Evolutionary conservation across 2,797 vertebrate species (phyloP), one percentile per base, ranked within the genome.

Genomic region (Luscinia luscinia): DNA sequence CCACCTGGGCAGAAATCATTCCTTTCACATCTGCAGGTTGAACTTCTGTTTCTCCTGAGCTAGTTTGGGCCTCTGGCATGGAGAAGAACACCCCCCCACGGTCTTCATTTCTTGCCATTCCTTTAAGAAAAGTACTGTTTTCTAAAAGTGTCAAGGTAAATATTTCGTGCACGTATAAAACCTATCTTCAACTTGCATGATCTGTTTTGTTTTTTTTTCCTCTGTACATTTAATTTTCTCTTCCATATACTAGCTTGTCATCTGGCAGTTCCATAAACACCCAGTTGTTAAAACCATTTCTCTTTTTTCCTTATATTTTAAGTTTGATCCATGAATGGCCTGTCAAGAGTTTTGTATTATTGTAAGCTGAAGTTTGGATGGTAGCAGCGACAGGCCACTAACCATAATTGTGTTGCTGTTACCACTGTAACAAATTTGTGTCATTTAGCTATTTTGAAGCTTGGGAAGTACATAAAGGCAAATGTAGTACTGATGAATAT

Each of bases 351-450:
- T 94, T 95, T 89, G 58, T 95, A 38, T 92, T 94, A 95, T 64
- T 95, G 48, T 77, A 79, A 89, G 41, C 68, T 89, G 72, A 87
- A 96, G 30, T 95, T 94, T 92, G 89, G 90, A 94, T 74, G 64
- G 89, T 90, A 89, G 92, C 92, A 95, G 90, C 43, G 81, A 92
- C 95, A 96, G 94, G 89, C 93, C 89, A 61, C 93, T 96, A 95
- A 96, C 96, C 95, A 96, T 96, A 94, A 96, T 94, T 96, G 94
- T 93, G 61, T 92, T 95, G 78, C 84, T 95, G 86, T 95, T 96
- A 90, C 93, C 88, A 94, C 94, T 94, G 77, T 89, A 96, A 96
- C 94, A 94, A 93, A 96, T 93, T 94, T 93, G 77, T 94, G 85
- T 82, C 74, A 94, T 93, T 96, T 91, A 91, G 94, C 75, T 96